Evolutionary conservation across 2,888 invertebrate genomes (phyloP), one percentile per base, ranked within the genome.

Genomic region (Coremacera marginata): DNA sequence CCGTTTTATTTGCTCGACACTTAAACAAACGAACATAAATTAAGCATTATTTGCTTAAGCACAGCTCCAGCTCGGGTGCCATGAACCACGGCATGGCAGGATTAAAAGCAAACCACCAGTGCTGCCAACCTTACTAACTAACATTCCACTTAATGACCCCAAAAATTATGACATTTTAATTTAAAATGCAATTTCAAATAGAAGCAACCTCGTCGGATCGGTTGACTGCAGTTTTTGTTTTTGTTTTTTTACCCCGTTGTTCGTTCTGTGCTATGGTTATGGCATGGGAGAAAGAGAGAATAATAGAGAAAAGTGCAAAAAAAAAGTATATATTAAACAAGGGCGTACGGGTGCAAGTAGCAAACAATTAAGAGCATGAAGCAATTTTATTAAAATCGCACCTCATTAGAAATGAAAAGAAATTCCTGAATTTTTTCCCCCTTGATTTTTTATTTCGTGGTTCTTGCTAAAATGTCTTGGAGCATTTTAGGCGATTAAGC

Each of bases 1-100:
- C 27, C 51, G 68, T 51, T 68, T 52, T 68, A 68, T 76, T 63
- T 76, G 71, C 70, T n/a, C 63, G 63, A 55, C 57, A 73, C 68
- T 68, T 63, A 65, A 62, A 62, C 67, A 77, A 80, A 70, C 73
- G 77, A 78, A 76, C 78, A 79, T 80, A 80, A 81, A 81, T 79
- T 81, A 81, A 81, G 79, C 74, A 78, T 77, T 81, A 81, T 80
- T 80, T 81, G 81, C 76, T 76, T 80, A 67, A 76, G 72, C 52
- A 57, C 31, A 25, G 27, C 63, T 49, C 14, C 37, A 67, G 19
- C 51, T 44, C 22, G 51, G 27, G 16, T 4, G 25, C 44, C 19
- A 16, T n/a, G 51, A 9, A 51, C 31, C 11, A 63, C n/a, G 31
- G 31, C n/a, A 44, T 14, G 31, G 16, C n/a, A 31, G 63, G n/a